phyloP scores from a whole-genome alignment of 2,797 vertebrate species.

The Cottoperca gobio region DNA sequence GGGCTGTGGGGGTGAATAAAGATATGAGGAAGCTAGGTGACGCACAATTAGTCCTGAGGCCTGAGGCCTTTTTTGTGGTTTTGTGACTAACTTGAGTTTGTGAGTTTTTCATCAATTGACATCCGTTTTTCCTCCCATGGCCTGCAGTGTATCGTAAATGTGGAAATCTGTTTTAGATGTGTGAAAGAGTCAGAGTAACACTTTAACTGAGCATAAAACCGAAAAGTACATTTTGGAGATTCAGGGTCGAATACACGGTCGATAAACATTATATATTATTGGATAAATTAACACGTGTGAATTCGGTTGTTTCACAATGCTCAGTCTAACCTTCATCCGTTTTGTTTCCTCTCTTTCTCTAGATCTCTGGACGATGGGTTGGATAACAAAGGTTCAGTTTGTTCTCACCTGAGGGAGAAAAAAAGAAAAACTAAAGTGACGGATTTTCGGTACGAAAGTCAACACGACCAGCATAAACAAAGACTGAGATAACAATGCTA shows the following conservation, averaged over 20 bases:
- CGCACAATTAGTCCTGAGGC: slow-evolving; percentile 58
- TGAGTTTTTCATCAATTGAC: slow-evolving; percentile 46
- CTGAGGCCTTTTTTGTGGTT: slow-evolving; percentile 53
- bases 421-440: slow-evolving; percentile 68
- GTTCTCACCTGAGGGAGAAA: slow-evolving; percentile 74
- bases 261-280: neutral
- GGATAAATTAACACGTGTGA: neutral
- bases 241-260: neutral
- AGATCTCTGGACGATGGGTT: slow-evolving; percentile 75
- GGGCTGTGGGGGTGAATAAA: slow-evolving; percentile 45
- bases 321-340: slow-evolving; percentile 30
- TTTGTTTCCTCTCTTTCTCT: slow-evolving; percentile 42
- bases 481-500: slow-evolving; percentile 84
- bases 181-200: neutral
- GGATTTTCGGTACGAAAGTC: slow-evolving; percentile 89
- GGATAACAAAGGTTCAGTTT: slow-evolving; percentile 76
- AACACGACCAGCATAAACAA: slow-evolving; percentile 86
- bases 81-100: slow-evolving; percentile 49
- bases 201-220: neutral
- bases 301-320: neutral
- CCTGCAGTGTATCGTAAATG: slow-evolving; percentile 3
- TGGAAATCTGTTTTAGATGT: slow-evolving; percentile 7
- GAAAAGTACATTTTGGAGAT: slow-evolving; percentile 6
- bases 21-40: slow-evolving; percentile 68
- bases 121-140: slow-evolving; percentile 12